Percentiles rank a stretch among this genome's conserved stretches.
These are phyloP conservation scores for Propithecus perrieri DNA, from an alignment of 2,797 vertebrate genomes.

Conservation along the genomic window DNA sequence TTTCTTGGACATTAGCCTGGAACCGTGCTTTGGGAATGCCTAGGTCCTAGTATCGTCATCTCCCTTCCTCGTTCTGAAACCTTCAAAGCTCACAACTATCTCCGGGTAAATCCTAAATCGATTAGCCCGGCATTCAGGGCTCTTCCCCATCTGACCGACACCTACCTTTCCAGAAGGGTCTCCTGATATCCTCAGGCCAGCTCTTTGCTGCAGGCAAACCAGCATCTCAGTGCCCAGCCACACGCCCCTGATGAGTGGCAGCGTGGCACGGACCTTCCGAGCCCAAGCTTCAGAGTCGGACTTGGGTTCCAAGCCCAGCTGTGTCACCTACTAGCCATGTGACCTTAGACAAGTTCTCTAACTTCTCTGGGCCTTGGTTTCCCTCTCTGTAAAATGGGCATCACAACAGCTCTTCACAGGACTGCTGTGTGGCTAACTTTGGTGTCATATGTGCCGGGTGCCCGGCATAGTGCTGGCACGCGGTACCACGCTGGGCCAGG, in stretches of 20 bases:
- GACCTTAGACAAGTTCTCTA: neutral
- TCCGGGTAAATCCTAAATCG: neutral
- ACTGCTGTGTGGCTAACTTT: no score
- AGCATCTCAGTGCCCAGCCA: neutral
- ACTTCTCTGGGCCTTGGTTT: neutral
- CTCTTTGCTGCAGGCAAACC: neutral
- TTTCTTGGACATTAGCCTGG: neutral
- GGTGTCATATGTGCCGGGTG: fast-evolving
- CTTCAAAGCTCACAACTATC: neutral
- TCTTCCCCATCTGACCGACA: neutral
- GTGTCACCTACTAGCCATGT: neutral
- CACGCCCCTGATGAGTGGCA: neutral
- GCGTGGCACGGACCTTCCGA: neutral
- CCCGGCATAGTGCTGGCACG: neutral
- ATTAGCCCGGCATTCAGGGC: neutral
- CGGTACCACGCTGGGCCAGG: fast-evolving
- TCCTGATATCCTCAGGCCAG: neutral
- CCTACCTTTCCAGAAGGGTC: neutral
- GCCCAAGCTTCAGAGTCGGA: neutral
- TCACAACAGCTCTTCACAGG: neutral
- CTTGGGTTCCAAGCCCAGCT: neutral
- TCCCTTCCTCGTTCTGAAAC: neutral
- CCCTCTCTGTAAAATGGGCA: neutral
- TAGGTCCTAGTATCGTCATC: fast-evolving
- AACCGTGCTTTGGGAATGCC: neutral